Evolutionary conservation across 2,888 invertebrate species (phyloP).

Genomic region (Sceliomorpha sp.): DNA sequence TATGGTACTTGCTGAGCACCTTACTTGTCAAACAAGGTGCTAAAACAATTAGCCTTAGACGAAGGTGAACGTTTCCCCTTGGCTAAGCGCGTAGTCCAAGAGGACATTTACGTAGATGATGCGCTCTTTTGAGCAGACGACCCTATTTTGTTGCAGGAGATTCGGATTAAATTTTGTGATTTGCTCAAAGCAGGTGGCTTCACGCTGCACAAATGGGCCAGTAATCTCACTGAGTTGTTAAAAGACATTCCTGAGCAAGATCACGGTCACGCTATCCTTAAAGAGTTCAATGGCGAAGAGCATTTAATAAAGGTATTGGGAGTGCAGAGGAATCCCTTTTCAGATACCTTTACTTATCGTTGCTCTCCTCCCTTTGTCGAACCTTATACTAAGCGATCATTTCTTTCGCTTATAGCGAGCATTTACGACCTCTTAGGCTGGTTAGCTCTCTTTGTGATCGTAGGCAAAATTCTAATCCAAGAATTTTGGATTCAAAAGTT

Average conservation of each 20-base stretch:
- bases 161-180: conserved; percentile 2
- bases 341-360: neutral
- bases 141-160: neutral
- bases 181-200: conserved; percentile 1
- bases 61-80: no score
- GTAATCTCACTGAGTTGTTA: neutral
- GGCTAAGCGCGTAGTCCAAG: neutral
- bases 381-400: conserved; percentile 1
- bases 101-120: conserved; percentile 5
- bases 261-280: neutral
- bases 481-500: conserved; percentile 7
- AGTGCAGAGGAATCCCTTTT: neutral
- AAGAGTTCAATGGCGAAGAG: no score
- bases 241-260: conserved; percentile 6
- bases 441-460: conserved; percentile 1
- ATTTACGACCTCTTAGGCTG: conserved; percentile 4
- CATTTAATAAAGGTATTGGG: conserved; percentile 5
- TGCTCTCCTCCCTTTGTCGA: neutral
- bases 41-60: no score
- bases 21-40: no score
- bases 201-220: conserved; percentile 13
- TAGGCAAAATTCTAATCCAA: conserved; percentile 11
- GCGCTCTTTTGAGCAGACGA: conserved; percentile 2
- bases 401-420: conserved; percentile 6
- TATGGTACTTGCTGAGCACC: no score